Base-by-base conservation (phyloP, 2,113 vertebrate species). In the Oryzias javanicus region DNA sequence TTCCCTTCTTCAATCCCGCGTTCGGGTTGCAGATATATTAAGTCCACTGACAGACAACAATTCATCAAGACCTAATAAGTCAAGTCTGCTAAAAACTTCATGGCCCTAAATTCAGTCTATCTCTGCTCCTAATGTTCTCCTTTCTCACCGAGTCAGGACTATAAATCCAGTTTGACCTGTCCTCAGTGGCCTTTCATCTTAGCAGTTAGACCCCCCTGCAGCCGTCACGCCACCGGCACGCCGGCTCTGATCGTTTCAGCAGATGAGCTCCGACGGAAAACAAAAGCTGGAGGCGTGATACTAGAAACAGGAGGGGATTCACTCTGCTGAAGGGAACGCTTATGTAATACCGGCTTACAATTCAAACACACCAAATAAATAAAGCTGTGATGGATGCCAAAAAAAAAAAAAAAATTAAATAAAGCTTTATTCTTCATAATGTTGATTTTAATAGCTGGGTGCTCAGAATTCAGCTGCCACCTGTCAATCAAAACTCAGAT, bases 121-220 rank as follows among this genome's bases (percentile, higher is more conserved):
- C 64, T 27, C 12, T 42, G 10, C 27, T 42, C 48, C 49, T 55
- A 35, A 55, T 59, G 62, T 55, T 64, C 58, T 56, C 50, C 42
- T 58, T 24, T 66, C 53, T 70, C 58, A 65, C 60, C 67, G 8
- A 60, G 47, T 70, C 25, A 24, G 40, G 14, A 46, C 62, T 61
- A 85, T 83, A 80, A 87, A 82, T 84, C 75, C 62, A 14, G 41
- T 22, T 29, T 27, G 47, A 51, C 65, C 71, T 64, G 60, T 74
- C 62, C 48, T 35, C 67, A 42, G 57, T 51, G 45, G 72, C 55
- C 73, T 88, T 81, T 86, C 57, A 86, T 83, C 74, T 77, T 51
- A 20, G 47, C 73, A 76, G 64, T 78, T 52, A 80, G 70, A 60
- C 35, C 67, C 71, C 76, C 72, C 71, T 83, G 78, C 67, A 70